Base-by-base conservation (phyloP, 2,113 vertebrate species). In the Nothoprocta perdicaria region DNA sequence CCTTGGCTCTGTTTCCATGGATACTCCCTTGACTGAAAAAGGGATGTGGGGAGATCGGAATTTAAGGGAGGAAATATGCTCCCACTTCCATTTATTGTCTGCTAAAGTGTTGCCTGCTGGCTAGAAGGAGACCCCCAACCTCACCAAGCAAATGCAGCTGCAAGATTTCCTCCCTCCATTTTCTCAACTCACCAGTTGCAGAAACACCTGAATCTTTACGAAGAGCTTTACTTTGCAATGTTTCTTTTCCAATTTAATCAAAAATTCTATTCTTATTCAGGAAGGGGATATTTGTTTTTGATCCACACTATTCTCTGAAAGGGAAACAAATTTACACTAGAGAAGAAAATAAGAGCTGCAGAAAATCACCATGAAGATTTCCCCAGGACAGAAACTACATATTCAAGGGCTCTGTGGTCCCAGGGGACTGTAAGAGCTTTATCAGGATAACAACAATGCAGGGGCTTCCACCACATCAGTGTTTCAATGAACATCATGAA, bases 1-100 rank as follows among this genome's bases (percentile, higher is more conserved):
- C 92, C 86, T 92, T 93, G 84, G 66, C 69, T 79, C 50, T 88
- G 95, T 96, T 95, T 91, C 95, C 94, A 96, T 96, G 95, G 90
- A 91, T 95, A 97, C 90, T 96, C n/a, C 52, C 40, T 68, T 8
- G 0, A 83, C 67, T 77, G 58, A 91, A 58, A 57, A 45, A 84
- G 89, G 58, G 81, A 77, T 72, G 41, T 16, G 0, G 63, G 86
- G 75, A 95, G 1, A 55, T 81, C 75, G 94, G 79, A 27, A 89
- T 96, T 90, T 75, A 90, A 90, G 88, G 88, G 89, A 86, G 76
- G 82, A 92, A 83, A 92, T 94, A 84, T 74, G 27, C 68, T 95
- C 79, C 89, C 75, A 90, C 91, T 91, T 96, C 84, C 79, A 60
- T 71, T 89, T 80, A 88, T 35, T 88, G 62, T 67, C 68, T 79